These are phyloP conservation scores for Lacerta agilis DNA, from an alignment of 2,797 vertebrate genomes.

Conservation along the genomic window DNA sequence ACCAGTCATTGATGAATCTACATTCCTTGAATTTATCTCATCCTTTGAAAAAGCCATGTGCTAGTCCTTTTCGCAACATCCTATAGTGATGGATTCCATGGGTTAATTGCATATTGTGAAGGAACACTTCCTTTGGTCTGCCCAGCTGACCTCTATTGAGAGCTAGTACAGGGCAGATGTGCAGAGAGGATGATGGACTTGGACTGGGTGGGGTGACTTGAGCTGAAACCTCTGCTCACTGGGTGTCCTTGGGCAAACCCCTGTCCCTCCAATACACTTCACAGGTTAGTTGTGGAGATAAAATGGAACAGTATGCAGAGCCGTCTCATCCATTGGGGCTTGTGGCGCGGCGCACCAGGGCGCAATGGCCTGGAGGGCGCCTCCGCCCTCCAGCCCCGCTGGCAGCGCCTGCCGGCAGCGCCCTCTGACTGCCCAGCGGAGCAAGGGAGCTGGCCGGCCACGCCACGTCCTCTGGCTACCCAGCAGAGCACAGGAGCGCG, in stretches of 20 bases:
- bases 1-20: background rate
- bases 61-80: background rate
- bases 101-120: slow-evolving; percentile 17
- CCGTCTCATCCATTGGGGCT: too few species aligned
- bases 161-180: background rate
- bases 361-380: too few species aligned
- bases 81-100: background rate
- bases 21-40: background rate
- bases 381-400: too few species aligned
- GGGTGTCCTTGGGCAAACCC: background rate
- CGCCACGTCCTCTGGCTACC: too few species aligned
- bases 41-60: background rate
- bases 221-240: background rate
- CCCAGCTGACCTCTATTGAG: background rate
- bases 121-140: slow-evolving; percentile 5
- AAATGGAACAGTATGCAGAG: background rate
- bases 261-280: too few species aligned
- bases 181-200: background rate
- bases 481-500: too few species aligned
- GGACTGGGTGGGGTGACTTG: background rate
- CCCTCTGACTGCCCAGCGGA: too few species aligned
- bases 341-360: too few species aligned
- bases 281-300: background rate
- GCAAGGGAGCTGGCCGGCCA: too few species aligned
- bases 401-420: too few species aligned